Percentiles rank a stretch among this genome's conserved stretches.
These are phyloP conservation scores for Agonopterix arenella DNA, from an alignment of 2,888 invertebrate species.

Conservation along the genomic window DNA sequence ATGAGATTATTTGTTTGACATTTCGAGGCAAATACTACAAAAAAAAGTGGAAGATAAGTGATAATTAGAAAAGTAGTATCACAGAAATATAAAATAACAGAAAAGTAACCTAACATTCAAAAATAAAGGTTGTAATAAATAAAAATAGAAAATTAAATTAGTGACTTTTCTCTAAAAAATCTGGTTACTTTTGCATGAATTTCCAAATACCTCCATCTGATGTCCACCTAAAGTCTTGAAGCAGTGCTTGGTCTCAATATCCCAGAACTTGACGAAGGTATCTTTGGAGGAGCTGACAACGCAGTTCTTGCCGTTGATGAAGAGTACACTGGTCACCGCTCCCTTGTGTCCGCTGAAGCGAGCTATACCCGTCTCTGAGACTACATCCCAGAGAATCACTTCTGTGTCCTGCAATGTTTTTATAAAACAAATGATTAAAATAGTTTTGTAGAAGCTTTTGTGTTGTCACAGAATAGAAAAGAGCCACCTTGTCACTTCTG, in stretches of 20 bases:
- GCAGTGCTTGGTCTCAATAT: slow-evolving; percentile 95
- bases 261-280: slow-evolving; percentile 97
- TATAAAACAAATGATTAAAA: neutral
- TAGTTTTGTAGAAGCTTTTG: no score
- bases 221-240: slow-evolving; percentile 96
- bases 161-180: no score
- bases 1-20: no score
- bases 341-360: slow-evolving; percentile 95
- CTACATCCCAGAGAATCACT: slow-evolving; percentile 95
- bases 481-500: no score
- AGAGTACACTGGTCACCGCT: slow-evolving; percentile 87
- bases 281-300: slow-evolving; percentile 93
- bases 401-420: slow-evolving; percentile 88
- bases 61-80: no score
- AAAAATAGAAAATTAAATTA: neutral
- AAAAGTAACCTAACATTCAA: no score
- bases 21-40: no score
- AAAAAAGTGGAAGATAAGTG: no score
- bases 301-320: slow-evolving; percentile 82
- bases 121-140: no score
- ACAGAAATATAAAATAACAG: no score
- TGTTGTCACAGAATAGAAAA: no score
- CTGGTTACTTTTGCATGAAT: no score
- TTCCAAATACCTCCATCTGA: slow-evolving; percentile 81
- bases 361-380: slow-evolving; percentile 93